Percentiles rank a stretch among this genome's conserved stretches.
These are phyloP conservation scores for Rhagoletis pomonella DNA, from an alignment of 1,140 invertebrate genomes.

Conservation along the genomic window DNA sequence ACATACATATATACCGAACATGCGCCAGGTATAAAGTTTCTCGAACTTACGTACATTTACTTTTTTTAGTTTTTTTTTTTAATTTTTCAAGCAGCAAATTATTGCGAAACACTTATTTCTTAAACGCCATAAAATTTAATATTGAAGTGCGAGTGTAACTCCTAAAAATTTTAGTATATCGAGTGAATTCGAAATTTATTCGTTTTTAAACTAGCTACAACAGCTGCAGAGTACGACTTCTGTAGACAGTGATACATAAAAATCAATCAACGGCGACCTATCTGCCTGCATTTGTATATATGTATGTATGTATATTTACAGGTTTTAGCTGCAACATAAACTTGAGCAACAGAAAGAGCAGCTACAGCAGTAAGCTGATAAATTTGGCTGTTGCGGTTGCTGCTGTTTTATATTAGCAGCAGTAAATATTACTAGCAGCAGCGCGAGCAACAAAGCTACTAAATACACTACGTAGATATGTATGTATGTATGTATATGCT, in stretches of 20 bases:
- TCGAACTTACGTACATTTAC: not conserved
- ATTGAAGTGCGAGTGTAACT: no score
- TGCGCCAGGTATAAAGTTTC: not conserved
- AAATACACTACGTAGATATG: not conserved
- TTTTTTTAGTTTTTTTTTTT: no score
- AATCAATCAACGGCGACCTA: conserved; percentile 13
- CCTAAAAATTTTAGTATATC: no score
- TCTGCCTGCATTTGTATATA: not conserved
- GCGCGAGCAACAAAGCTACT: not conserved
- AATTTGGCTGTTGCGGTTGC: not conserved
- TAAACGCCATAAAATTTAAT: no score
- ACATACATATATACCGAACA: no score
- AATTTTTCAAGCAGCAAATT: no score
- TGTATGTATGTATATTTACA: not conserved
- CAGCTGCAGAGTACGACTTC: not conserved
- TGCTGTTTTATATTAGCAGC: not conserved
- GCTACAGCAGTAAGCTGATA: not conserved
- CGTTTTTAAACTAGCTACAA: not conserved
- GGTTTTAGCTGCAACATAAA: not conserved
- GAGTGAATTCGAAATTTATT: not conserved
- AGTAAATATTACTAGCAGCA: not conserved
- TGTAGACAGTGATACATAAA: not conserved
- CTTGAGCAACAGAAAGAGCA: not conserved
- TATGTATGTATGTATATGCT: not conserved
- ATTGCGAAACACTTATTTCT: no score